phyloP scores from a whole-genome alignment of 2,113 vertebrate genomes.

The Jaculus jaculus region DNA sequence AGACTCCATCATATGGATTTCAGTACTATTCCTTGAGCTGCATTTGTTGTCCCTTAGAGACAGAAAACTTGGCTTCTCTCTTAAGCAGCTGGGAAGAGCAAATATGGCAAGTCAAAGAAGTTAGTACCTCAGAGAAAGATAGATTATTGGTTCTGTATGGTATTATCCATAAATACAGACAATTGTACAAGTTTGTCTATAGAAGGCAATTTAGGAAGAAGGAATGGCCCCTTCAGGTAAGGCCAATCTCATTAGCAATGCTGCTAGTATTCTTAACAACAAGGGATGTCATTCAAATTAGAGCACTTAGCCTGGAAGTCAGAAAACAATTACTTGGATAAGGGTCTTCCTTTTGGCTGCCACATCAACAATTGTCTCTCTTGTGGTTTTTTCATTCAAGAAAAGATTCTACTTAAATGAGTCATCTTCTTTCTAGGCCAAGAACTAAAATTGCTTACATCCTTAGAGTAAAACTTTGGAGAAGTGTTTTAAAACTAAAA shows the following conservation, averaged over 20 bases:
- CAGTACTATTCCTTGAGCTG: background rate
- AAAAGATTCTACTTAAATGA: slow-evolving; percentile 73
- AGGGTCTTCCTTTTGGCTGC: slow-evolving; percentile 68
- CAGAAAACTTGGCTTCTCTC: background rate
- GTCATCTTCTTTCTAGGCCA: slow-evolving; percentile 76
- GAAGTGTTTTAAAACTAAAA: slow-evolving; percentile 62
- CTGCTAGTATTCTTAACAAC: slow-evolving; percentile 43
- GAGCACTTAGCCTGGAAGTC: slow-evolving; percentile 47
- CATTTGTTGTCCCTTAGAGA: background rate
- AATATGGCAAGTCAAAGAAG: background rate
- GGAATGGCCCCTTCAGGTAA: slow-evolving; percentile 41
- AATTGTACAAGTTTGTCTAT: slow-evolving; percentile 7
- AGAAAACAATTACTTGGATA: slow-evolving; percentile 69
- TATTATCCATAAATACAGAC: slow-evolving; percentile 21
- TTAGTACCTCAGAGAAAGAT: slow-evolving; percentile 4
- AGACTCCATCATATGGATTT: background rate
- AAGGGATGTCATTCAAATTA: slow-evolving; percentile 35
- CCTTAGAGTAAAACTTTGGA: slow-evolving; percentile 72
- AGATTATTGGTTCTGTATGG: slow-evolving; percentile 10
- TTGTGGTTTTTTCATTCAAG: slow-evolving; percentile 55
- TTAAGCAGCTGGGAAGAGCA: background rate
- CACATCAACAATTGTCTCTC: slow-evolving; percentile 54
- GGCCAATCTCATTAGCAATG: slow-evolving; percentile 20
- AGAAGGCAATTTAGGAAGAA: slow-evolving; percentile 42
- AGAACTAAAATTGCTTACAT: slow-evolving; percentile 73